Conservation (phyloP, 2,797 vertebrate species). For the Austrolebias charrua region DNA sequence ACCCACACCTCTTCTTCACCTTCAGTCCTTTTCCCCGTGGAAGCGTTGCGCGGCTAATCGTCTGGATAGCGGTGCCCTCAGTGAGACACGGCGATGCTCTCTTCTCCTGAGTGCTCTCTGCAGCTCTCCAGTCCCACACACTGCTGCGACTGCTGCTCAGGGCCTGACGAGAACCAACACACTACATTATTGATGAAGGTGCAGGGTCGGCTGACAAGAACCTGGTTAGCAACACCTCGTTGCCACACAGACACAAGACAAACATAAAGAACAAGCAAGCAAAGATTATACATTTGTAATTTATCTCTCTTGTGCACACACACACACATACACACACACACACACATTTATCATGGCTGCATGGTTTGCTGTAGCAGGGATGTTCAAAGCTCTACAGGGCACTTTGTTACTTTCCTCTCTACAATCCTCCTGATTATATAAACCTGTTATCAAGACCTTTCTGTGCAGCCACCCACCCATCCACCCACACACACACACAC, state of each 20-base stretch:
- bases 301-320: neutral
- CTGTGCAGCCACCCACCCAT: slow-evolving; percentile 4
- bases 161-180: slow-evolving; percentile 42
- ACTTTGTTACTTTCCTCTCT: slow-evolving; percentile 51
- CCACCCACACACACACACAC: slow-evolving; percentile 9
- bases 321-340: neutral
- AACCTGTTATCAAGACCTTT: slow-evolving; percentile 60
- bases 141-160: slow-evolving; percentile 26
- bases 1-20: slow-evolving; percentile 29
- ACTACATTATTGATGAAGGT: slow-evolving; percentile 70
- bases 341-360: slow-evolving; percentile 12
- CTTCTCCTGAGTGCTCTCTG: slow-evolving; percentile 66
- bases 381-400: slow-evolving; percentile 55
- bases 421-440: slow-evolving; percentile 59
- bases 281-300: neutral
- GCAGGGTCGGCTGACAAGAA: slow-evolving; percentile 58
- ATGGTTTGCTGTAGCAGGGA: slow-evolving; percentile 29
- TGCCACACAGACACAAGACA: slow-evolving; percentile 32
- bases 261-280: slow-evolving; percentile 12
- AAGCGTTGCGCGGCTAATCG: slow-evolving; percentile 58
- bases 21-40: slow-evolving; percentile 38
- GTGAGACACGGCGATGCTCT: slow-evolving; percentile 51
- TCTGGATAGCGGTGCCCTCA: slow-evolving; percentile 49
- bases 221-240: slow-evolving; percentile 38
- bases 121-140: slow-evolving; percentile 32